A percentile compares a stretch with the other conserved stretches of the same genome.
Evolutionary conservation across 2,888 invertebrate species (phyloP).

Genomic region (Cartodere bifasciata): DNA sequence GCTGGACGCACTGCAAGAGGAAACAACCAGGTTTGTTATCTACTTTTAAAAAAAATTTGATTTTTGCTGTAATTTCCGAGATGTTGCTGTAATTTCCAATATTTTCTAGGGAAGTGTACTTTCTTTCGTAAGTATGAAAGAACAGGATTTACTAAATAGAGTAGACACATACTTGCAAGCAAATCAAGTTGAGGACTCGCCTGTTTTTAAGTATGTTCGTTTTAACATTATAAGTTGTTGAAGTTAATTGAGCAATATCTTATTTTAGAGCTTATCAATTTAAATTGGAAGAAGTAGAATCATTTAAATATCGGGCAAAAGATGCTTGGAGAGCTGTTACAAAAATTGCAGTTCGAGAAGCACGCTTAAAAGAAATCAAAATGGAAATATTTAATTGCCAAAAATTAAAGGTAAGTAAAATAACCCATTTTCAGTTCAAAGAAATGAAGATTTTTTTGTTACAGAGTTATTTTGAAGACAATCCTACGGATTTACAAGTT

Average conservation of each 20-base stretch:
- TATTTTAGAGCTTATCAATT: constrained; percentile 81
- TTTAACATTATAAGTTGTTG: constrained; percentile 1
- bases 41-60: background rate
- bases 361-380: constrained; percentile 90
- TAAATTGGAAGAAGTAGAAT: constrained; percentile 88
- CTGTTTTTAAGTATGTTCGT: constrained; percentile 48
- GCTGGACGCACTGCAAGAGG: constrained; percentile 83
- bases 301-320: constrained; percentile 86
- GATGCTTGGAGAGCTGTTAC: constrained; percentile 96
- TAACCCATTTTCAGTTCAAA: background rate
- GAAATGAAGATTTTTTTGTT: constrained; percentile 19
- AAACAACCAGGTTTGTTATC: constrained; percentile 52
- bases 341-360: constrained; percentile 84
- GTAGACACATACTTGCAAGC: constrained; percentile 63
- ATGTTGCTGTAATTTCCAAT: constrained; percentile 4
- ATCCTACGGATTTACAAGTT: constrained; percentile 76
- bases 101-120: constrained; percentile 60
- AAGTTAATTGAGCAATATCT: constrained; percentile 10
- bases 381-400: constrained; percentile 84
- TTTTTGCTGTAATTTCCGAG: background rate
- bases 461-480: constrained; percentile 82
- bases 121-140: constrained; percentile 77
- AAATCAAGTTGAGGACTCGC: constrained; percentile 49
- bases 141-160: constrained; percentile 56
- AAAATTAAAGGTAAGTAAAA: constrained; percentile 58